Evolutionary conservation across 1,140 invertebrate genomes (phyloP), one percentile per base, ranked within the genome.

Genomic region (Apis dorsata): DNA sequence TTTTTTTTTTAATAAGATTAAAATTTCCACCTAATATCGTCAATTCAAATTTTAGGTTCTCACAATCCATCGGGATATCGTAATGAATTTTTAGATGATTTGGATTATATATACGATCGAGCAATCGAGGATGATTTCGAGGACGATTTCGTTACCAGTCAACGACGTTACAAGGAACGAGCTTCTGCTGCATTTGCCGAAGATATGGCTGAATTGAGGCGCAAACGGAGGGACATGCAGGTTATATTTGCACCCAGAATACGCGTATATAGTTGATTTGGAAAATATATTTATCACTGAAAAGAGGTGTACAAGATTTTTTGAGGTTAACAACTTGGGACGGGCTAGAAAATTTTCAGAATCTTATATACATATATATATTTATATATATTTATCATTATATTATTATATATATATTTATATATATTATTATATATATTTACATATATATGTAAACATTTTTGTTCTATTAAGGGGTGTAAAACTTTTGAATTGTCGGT

Each of bases 121-220:
- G 85, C 85, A 49, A 70, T 89, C 84, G 80, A 88, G 4, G 85
- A 93, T 13, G 84, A 89, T 53, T 89, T 76, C 51, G 91, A 94
- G 10, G 90, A 93, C 12, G 91, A 92, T 59, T 94, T 91, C 74
- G 89, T 93, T 34, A 44, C 78, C 5, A 84, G 85, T 19, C 92
- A 94, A 11, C 88, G 93, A 49, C 92, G 92, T 59, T 81, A 91
- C 51, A 94, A 93, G 83, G 91, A 94, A 70, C 90, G 92, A n/a
- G 91, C 92, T 8, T 80, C 92, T 2, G 92, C 93, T 12, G 91
- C 92, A 19, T 94, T 94, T 65, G 92, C 92, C 34, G 92, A 93
- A 80, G 93, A 94, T 79, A 81, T 94, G 68, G 93, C 92, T 24
- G 93, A 94, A 60, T 71, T 94, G 24, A 91, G 93, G 85, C 91